A percentile compares a stretch with the other conserved stretches of the same genome.
phyloP scores from a whole-genome alignment of 1,140 invertebrate genomes.

The Eriocheir sinensis region DNA sequence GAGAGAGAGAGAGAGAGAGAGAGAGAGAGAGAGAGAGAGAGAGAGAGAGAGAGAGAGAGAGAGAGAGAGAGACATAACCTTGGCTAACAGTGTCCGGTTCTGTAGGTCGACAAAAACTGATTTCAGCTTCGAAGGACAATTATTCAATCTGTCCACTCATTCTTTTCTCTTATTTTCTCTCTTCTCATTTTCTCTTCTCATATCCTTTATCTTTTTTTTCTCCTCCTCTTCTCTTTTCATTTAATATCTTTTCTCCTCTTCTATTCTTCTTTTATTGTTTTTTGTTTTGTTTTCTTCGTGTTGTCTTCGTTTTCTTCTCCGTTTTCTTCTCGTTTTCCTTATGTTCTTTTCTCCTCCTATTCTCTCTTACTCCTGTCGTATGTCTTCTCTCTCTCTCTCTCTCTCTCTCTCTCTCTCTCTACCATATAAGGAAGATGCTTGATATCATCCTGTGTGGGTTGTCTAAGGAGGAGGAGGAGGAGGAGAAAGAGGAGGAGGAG shows the following conservation, averaged over 20 bases:
- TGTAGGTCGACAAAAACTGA: background rate
- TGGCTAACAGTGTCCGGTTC: background rate
- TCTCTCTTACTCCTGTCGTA: no score
- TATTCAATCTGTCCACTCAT: background rate
- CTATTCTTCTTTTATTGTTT: no score
- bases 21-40: conserved; percentile 22
- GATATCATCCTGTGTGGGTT: no score
- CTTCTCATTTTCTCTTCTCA: no score
- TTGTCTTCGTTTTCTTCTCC: no score
- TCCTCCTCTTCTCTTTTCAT: no score
- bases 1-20: conserved; percentile 22
- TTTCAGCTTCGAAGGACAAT: conserved; percentile 13
- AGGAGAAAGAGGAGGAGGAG: background rate
- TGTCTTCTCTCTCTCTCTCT: conserved; percentile 23
- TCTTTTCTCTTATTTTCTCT: no score
- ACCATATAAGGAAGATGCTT: no score
- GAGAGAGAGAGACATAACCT: background rate
- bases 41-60: background rate
- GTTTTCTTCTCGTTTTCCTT: no score
- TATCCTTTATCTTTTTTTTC: background rate
- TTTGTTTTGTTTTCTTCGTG: no score
- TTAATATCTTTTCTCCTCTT: no score
- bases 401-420: conserved; percentile 3
- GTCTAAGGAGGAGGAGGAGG: background rate
- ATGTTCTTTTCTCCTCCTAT: no score